Base-by-base conservation (phyloP, 2,888 invertebrate genomes). In the Philereme vetulata region DNA sequence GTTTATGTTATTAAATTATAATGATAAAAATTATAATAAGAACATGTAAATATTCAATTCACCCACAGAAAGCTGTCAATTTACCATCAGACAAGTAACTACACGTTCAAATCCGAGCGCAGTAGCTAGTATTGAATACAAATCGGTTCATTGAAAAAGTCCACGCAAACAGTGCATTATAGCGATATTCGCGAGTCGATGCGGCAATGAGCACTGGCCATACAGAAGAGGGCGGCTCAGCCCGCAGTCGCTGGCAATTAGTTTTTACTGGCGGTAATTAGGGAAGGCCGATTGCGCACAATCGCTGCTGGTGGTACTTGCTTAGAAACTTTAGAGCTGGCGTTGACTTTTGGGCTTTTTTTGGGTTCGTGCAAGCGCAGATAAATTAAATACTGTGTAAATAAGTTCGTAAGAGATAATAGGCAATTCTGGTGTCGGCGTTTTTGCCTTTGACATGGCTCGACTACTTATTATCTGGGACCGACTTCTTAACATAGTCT, bases 181-280 rank as follows among this genome's bases (percentile, higher is more conserved):
- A 48, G 70, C 66, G 69, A 74, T 72, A 79, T 79, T 74, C 66
- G 72, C 68, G 68, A 72, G 68, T 70, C 68, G 66, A 64, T 69
- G n/a, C 35, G 8, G 49, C 35, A 43, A 34, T 11, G 65, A 66
- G 63, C 21, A 38, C 11, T 21, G 21, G 21, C 21, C 21, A 21
- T 21, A 21, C 2, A 21, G 21, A 21, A 21, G 21, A 11, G 36
- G 11, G 64, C 58, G 61, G 65, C 52, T 6, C 44, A 49, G 72
- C 71, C 72, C 21, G 21, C 76, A 71, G 76, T 80, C 80, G 82
- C 75, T 82, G 74, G 83, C 85, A 87, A 88, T 88, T 88, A 86
- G 85, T 89, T 88, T 88, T 89, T 88, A 86, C 86, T 85, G 82
- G 78, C 77, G 77, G 85, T 88, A 88, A 88, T 88, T 86, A 86